Percentiles rank a stretch among this genome's conserved stretches.
Evolutionary conservation across 2,113 vertebrate genomes (phyloP).

Genomic region (Pluvianellus socialis): DNA sequence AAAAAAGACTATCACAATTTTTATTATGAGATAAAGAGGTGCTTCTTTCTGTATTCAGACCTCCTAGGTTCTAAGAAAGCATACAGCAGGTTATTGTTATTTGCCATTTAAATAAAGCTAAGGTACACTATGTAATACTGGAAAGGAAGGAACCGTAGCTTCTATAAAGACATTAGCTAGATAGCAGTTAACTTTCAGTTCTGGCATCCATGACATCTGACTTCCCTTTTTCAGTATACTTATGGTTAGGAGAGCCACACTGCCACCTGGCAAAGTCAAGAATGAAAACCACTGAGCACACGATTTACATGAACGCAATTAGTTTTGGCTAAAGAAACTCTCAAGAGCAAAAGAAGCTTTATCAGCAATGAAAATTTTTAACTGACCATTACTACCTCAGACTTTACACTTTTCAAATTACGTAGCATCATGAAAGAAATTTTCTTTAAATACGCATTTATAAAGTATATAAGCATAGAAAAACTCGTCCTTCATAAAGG

Average conservation of each 20-base stretch:
- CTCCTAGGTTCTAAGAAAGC: neutral
- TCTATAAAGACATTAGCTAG: neutral
- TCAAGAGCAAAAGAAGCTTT: neutral
- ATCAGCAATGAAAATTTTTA: neutral
- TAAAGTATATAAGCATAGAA: neutral
- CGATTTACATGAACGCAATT: neutral
- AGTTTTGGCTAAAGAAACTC: neutral
- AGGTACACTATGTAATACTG: neutral
- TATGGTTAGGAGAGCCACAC: neutral
- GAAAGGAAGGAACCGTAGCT: neutral
- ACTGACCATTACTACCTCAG: neutral
- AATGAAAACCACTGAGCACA: neutral
- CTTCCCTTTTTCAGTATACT: neutral
- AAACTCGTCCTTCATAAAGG: neutral
- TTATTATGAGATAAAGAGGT: neutral
- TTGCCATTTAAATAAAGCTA: neutral
- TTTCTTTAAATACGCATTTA: neutral
- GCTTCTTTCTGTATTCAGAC: neutral
- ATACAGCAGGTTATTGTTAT: neutral
- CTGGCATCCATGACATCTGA: neutral
- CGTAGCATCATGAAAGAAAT: neutral
- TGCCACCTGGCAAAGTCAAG: neutral
- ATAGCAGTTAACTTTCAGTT: neutral
- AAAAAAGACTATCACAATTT: neutral
- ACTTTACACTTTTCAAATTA: neutral